phyloP scores from a whole-genome alignment of 2,888 invertebrate genomes.

The Myopa tessellatipennis region DNA sequence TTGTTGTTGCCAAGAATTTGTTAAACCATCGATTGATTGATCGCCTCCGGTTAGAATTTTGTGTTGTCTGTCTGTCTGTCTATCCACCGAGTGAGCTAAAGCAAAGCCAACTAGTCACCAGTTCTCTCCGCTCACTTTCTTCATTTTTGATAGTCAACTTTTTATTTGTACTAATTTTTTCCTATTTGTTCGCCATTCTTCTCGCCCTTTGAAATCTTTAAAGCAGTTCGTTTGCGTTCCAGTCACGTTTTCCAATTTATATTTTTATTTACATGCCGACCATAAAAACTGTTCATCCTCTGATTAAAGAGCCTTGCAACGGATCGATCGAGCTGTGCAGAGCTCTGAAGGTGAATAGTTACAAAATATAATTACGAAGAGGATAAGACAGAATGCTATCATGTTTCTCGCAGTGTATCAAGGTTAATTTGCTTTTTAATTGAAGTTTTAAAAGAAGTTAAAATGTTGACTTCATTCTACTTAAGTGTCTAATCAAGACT shows the following conservation, averaged over 20 bases:
- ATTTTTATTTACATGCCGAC: conserved; percentile 21
- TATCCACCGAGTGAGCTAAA: too few species aligned
- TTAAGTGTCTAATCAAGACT: too few species aligned
- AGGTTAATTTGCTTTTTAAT: too few species aligned
- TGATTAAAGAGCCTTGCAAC: background rate
- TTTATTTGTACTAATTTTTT: conserved; percentile 2
- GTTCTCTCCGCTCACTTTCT: conserved; percentile 49
- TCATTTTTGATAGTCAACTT: conserved; percentile 43
- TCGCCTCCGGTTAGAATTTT: conserved; percentile 27
- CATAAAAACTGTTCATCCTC: background rate
- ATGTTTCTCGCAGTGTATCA: too few species aligned
- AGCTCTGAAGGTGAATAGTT: too few species aligned
- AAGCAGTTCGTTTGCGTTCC: conserved; percentile 62
- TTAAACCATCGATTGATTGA: conserved; percentile 27
- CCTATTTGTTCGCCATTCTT: conserved; percentile 15
- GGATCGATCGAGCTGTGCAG: too few species aligned
- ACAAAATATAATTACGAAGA: too few species aligned
- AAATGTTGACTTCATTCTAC: too few species aligned
- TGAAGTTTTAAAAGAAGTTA: too few species aligned
- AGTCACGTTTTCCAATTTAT: conserved; percentile 61
- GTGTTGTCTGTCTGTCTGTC: background rate
- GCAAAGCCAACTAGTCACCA: too few species aligned
- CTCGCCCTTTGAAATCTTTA: conserved; percentile 34
- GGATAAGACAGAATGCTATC: too few species aligned
- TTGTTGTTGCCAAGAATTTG: conserved; percentile 19